A percentile compares a stretch with the other conserved stretches of the same genome.
Conservation (phyloP, 1,140 invertebrate species). For the Ptiloglossa arizonensis region DNA sequence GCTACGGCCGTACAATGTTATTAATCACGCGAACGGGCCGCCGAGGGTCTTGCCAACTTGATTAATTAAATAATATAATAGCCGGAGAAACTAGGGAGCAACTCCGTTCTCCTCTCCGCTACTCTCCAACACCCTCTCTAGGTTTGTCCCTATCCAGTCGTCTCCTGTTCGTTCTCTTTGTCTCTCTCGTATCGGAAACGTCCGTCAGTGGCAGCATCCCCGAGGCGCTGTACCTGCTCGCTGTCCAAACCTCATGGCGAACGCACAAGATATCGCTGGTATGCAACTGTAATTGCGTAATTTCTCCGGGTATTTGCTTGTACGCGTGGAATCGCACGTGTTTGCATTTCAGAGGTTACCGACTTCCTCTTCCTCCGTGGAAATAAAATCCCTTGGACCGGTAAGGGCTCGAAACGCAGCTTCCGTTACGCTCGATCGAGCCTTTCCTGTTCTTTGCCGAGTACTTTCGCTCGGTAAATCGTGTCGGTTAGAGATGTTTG, state of each 20-base stretch:
- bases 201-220: conserved; percentile 77
- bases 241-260: conserved; percentile 66
- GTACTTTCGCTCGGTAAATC: background rate
- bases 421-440: background rate
- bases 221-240: conserved; percentile 75
- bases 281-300: conserved; percentile 63
- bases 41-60: conserved; percentile 74
- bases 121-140: conserved; percentile 5
- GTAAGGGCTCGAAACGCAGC: background rate
- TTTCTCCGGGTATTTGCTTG: conserved; percentile 32
- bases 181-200: conserved; percentile 77
- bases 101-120: conserved; percentile 38
- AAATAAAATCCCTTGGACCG: background rate
- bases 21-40: conserved; percentile 72
- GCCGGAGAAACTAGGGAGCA: conserved; percentile 67
- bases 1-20: conserved; percentile 70
- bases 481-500: no score
- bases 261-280: conserved; percentile 63
- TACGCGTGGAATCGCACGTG: background rate
- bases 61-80: conserved; percentile 80
- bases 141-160: conserved; percentile 38
- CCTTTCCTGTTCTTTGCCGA: no score
- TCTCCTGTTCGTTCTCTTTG: conserved; percentile 23
- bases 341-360: conserved; percentile 3
- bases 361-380: background rate